Evolutionary conservation across 2,888 invertebrate species (phyloP).

Genomic region (Apamea anceps): DNA sequence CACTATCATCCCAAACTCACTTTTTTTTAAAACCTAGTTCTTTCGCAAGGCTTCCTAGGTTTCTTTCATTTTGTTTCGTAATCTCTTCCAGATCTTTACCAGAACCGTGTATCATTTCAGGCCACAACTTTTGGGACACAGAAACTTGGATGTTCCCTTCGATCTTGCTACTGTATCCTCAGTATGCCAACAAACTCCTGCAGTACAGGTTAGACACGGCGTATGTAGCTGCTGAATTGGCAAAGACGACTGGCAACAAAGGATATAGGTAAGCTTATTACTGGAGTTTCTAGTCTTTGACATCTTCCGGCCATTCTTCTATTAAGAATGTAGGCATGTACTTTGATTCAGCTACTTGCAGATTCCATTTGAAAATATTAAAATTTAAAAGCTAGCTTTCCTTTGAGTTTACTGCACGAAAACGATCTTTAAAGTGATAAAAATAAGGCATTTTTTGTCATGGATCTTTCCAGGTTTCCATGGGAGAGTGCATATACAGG

Average conservation of each 20-base stretch:
- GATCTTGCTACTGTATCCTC: constrained; percentile 87
- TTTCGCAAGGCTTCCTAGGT: neutral
- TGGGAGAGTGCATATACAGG: constrained; percentile 92
- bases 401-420: neutral
- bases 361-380: neutral
- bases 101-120: constrained; percentile 71
- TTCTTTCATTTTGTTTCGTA: neutral
- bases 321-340: too few relatives aligned
- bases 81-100: neutral
- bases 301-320: too few relatives aligned
- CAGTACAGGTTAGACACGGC: constrained; percentile 89
- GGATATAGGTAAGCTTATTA: constrained; percentile 85
- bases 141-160: constrained; percentile 92
- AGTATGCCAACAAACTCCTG: constrained; percentile 86
- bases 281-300: neutral
- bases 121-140: constrained; percentile 92
- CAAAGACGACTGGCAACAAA: constrained; percentile 86
- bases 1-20: too few relatives aligned
- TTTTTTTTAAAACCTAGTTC: too few relatives aligned
- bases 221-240: constrained; percentile 87
- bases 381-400: neutral
- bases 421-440: neutral
- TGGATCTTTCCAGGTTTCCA: constrained; percentile 84
- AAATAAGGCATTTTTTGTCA: neutral
- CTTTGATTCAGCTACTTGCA: neutral